Base-by-base conservation (phyloP, 2,888 invertebrate genomes). In the Limnephilus lunatus region DNA sequence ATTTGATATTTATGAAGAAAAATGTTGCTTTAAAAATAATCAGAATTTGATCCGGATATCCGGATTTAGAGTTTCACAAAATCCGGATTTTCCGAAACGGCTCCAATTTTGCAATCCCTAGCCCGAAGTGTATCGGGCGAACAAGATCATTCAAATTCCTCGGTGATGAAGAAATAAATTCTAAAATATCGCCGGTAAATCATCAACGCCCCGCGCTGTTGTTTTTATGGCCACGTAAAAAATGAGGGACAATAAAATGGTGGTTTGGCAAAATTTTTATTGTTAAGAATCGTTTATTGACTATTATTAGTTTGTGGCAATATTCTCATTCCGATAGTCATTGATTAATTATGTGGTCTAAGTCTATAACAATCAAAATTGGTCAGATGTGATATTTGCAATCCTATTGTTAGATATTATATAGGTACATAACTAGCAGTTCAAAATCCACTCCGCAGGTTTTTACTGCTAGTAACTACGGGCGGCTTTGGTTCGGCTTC, bases 131-230 rank as follows among this genome's bases (percentile, higher is more conserved):
- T 31, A 89, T 89, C 53, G 53, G 89, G 19, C 53, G 80, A 32
- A 89, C 35, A 80, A 80, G 89, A 89, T 80, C 44, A 68, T 89
- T 35, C 30, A 89, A 44, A 82, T 81, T 90, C 91, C 39, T n/a
- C 92, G 90, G 91, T 89, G 92, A 93, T 93, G 90, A 92, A 90
- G 91, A 90, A 93, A 92, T 93, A 92, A 93, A 93, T 91, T 88
- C 85, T 85, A 92, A 81, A 85, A 90, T 83, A 35, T 31, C 44
- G 85, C 53, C 82, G 53, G 90, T 93, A 93, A 92, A 93, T 93
- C 93, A 92, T 93, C 82, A 82, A 85, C 93, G 92, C 93, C 87
- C 82, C 30, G 92, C 30, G 85, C 91, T 83, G 81, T 91, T 80
- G 30, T 85, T 91, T 25, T 88, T 91, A 92, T 91, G 88, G 83